Evolutionary conservation across 2,113 vertebrate species (phyloP).

Genomic region (Accipiter cooperii): DNA sequence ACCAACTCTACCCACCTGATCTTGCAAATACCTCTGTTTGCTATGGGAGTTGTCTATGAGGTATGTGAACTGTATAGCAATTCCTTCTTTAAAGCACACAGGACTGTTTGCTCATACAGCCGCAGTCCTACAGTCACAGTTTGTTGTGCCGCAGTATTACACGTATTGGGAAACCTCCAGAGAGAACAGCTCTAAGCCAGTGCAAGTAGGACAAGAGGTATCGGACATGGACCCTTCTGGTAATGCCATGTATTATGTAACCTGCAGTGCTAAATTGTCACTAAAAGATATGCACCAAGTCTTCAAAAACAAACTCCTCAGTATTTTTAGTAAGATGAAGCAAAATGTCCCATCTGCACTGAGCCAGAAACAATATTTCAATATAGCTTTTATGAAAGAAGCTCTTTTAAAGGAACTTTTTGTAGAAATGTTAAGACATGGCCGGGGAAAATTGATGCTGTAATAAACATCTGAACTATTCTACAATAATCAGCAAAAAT

Average conservation of each 20-base stretch:
- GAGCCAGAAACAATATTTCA: conserved; percentile 35
- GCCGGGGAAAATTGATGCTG: not conserved
- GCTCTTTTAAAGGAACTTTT: not conserved
- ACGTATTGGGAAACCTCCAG: not conserved
- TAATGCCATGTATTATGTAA: not conserved
- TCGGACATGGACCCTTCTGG: not conserved
- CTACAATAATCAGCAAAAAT: not conserved
- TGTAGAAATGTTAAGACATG: not conserved
- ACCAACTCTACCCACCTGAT: conserved; percentile 46
- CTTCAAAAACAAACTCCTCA: not conserved
- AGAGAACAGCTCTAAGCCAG: not conserved
- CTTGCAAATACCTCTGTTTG: conserved; percentile 56
- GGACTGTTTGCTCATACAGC: not conserved
- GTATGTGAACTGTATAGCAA: not conserved
- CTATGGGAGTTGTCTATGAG: conserved; percentile 53
- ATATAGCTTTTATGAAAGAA: conserved; percentile 2
- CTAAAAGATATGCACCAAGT: not conserved
- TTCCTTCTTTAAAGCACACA: not conserved
- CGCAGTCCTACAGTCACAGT: not conserved
- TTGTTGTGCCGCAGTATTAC: not conserved
- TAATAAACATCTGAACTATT: not conserved
- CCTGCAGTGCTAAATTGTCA: not conserved
- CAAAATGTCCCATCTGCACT: conserved; percentile 13
- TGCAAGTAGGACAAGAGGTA: not conserved
- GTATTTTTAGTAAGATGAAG: conserved; percentile 31